Percentiles rank a stretch among this genome's conserved stretches.
Conservation (phyloP, 2,797 vertebrate species). For the Masticophis lateralis region DNA sequence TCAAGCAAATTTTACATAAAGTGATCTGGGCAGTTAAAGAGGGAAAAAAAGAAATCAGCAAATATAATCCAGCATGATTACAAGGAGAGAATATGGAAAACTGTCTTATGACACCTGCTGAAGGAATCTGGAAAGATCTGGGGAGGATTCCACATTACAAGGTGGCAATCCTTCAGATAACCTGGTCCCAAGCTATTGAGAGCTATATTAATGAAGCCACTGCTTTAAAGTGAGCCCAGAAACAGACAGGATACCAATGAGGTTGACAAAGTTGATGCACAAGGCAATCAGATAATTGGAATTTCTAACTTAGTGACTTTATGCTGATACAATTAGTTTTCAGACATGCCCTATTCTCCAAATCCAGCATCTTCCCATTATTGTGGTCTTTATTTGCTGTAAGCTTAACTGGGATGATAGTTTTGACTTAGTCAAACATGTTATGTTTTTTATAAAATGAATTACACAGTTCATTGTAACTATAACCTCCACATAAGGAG, state of each 20-base stretch:
- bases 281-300: not conserved
- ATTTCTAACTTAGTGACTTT: not conserved
- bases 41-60: not conserved
- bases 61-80: not conserved
- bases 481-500: not conserved
- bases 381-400: not conserved
- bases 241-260: not conserved
- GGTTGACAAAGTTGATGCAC: not conserved
- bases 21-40: not conserved
- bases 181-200: not conserved
- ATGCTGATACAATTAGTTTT: not conserved
- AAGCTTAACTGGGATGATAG: not conserved
- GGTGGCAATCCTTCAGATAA: not conserved
- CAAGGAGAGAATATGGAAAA: not conserved
- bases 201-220: not conserved
- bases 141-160: not conserved
- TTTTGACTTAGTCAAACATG: not conserved
- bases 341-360: not conserved
- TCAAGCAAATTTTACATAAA: not conserved
- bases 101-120: not conserved
- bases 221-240: not conserved
- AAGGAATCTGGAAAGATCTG: not conserved
- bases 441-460: not conserved
- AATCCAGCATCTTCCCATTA: not conserved
- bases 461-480: not conserved